Evolutionary conservation across 2,888 invertebrate genomes (phyloP).

Genomic region (Pachliopta kotzebuea): DNA sequence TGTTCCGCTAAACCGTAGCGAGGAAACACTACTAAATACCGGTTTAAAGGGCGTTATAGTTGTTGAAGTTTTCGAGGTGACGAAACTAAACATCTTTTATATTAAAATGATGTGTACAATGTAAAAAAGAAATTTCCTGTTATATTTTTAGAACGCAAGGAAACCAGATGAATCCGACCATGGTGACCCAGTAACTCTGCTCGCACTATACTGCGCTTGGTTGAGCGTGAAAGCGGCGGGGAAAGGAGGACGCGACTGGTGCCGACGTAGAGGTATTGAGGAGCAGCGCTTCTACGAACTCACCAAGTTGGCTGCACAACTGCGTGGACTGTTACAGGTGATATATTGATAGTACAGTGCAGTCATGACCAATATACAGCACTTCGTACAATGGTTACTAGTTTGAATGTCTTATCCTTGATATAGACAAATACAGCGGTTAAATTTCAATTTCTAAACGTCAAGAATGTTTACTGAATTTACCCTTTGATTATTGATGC

Average conservation of each 20-base stretch:
- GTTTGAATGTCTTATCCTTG: too few relatives aligned
- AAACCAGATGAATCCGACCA: constrained; percentile 94
- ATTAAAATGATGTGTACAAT: too few relatives aligned
- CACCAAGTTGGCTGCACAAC: constrained; percentile 94
- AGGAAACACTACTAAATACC: too few relatives aligned
- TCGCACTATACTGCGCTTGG: constrained; percentile 95
- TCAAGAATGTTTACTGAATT: too few relatives aligned
- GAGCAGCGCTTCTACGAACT: constrained; percentile 98
- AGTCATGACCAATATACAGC: background rate
- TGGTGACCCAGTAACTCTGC: constrained; percentile 95
- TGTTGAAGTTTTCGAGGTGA: too few relatives aligned
- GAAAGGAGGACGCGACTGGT: constrained; percentile 86
- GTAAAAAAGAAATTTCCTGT: background rate
- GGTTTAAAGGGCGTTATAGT: too few relatives aligned
- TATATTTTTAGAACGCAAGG: constrained; percentile 80
- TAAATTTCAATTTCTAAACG: too few relatives aligned
- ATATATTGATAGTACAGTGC: background rate
- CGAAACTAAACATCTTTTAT: too few relatives aligned
- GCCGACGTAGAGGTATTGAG: constrained; percentile 93
- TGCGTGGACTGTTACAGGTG: constrained; percentile 89
- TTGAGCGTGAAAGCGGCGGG: constrained; percentile 85
- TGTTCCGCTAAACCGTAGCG: too few relatives aligned
- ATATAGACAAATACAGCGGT: too few relatives aligned
- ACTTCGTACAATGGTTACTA: too few relatives aligned
- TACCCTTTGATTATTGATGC: too few relatives aligned